These are phyloP conservation scores for Colistium nudipinnis DNA, from an alignment of 2,113 vertebrate genomes.

Conservation along the genomic window DNA sequence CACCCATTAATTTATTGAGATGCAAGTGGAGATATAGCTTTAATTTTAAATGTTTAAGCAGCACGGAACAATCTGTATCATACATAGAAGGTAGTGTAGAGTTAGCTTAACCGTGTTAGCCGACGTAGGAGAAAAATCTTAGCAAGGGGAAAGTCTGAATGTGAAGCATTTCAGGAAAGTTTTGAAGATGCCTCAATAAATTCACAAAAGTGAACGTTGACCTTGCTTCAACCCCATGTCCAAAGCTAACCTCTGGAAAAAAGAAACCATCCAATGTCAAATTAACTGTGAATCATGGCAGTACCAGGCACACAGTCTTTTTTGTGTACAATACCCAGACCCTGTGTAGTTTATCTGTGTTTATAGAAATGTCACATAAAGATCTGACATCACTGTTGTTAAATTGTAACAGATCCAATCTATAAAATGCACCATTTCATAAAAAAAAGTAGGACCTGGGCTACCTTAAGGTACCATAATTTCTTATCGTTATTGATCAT, in stretches of 20 bases:
- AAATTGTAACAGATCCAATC: not conserved
- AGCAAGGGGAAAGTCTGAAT: not conserved
- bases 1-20: too few species aligned
- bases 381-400: slow-evolving; percentile 7
- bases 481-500: slow-evolving; percentile 53
- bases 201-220: slow-evolving; percentile 48
- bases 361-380: slow-evolving; percentile 7
- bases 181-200: slow-evolving; percentile 22
- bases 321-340: slow-evolving; percentile 65
- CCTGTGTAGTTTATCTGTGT: not conserved
- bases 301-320: slow-evolving; percentile 58
- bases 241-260: slow-evolving; percentile 65
- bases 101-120: too few species aligned
- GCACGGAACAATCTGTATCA: not conserved
- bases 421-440: slow-evolving; percentile 29
- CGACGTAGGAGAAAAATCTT: not conserved
- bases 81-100: too few species aligned
- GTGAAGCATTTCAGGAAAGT: not conserved
- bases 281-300: slow-evolving; percentile 71
- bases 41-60: not conserved
- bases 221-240: slow-evolving; percentile 45
- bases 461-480: slow-evolving; percentile 6
- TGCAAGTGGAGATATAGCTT: not conserved
- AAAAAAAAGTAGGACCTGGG: not conserved
- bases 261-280: slow-evolving; percentile 67